These are phyloP conservation scores for Rhorus exstirpatorius DNA, from an alignment of 2,888 invertebrate species.

Conservation along the genomic window DNA sequence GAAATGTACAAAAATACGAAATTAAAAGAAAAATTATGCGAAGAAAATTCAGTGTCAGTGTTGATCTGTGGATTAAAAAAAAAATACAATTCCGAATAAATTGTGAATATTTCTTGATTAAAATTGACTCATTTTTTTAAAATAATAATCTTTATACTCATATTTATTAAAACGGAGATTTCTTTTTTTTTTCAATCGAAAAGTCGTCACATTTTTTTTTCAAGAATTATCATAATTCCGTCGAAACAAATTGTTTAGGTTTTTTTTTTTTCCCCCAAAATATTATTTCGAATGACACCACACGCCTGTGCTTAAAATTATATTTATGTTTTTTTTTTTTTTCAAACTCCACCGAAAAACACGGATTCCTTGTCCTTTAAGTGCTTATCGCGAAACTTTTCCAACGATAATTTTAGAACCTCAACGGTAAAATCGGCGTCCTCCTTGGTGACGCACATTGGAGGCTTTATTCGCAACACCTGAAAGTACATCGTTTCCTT, in stretches of 20 bases:
- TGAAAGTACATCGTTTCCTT: conserved; percentile 84
- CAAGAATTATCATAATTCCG: not conserved
- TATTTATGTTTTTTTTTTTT: too few relatives aligned
- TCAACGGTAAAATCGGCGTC: conserved; percentile 93
- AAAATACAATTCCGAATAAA: conserved; percentile 3
- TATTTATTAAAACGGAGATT: too few relatives aligned
- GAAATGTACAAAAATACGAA: conserved; percentile 53
- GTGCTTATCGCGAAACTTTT: conserved; percentile 79
- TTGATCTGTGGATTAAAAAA: conserved; percentile 27
- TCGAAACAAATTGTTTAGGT: too few relatives aligned
- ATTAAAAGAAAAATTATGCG: conserved; percentile 16
- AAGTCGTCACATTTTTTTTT: too few relatives aligned
- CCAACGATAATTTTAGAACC: conserved; percentile 88
- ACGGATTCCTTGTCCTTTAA: conserved; percentile 71
- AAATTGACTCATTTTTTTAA: too few relatives aligned
- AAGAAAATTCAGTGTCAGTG: not conserved
- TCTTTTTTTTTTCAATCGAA: too few relatives aligned
- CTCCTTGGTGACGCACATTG: conserved; percentile 95
- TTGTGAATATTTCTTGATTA: not conserved
- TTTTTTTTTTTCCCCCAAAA: conserved; percentile 9
- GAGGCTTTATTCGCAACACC: conserved; percentile 97
- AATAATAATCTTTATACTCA: too few relatives aligned
- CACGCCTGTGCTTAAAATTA: too few relatives aligned
- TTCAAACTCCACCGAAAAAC: conserved; percentile 67
- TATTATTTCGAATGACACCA: conserved; percentile 19